Evolutionary conservation across 2,113 vertebrate genomes (phyloP).

Genomic region (Noturus placidus): DNA sequence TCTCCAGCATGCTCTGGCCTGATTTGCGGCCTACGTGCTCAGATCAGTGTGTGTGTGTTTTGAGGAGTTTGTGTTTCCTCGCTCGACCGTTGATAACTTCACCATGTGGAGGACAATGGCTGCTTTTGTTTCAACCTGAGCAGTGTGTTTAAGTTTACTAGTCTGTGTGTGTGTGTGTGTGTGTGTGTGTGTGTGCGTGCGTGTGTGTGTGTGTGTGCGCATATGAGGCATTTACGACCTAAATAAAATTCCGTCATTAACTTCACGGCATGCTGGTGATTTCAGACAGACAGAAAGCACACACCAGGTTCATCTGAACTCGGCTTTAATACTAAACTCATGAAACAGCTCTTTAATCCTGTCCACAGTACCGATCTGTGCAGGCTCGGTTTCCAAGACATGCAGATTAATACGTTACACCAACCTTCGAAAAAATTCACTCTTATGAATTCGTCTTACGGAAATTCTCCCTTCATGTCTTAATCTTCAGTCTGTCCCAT

Average conservation of each 20-base stretch:
- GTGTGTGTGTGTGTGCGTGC: constrained; percentile 26
- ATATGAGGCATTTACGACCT: constrained; percentile 36
- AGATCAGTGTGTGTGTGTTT: constrained; percentile 59
- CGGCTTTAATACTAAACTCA: constrained; percentile 1
- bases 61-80: constrained; percentile 44
- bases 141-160: constrained; percentile 54
- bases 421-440: not conserved
- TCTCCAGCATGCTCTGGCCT: constrained; percentile 61
- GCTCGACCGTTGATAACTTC: constrained; percentile 66
- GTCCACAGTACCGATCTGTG: not conserved
- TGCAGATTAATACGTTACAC: not conserved
- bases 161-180: constrained; percentile 25
- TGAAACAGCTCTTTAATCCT: constrained; percentile 4
- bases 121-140: constrained; percentile 65
- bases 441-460: not conserved
- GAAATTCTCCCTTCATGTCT: constrained; percentile 51
- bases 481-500: constrained; percentile 46
- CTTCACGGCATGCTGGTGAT: constrained; percentile 7
- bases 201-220: constrained; percentile 19
- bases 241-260: constrained; percentile 46
- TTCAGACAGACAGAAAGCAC: not conserved
- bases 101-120: constrained; percentile 67
- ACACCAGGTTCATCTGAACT: not conserved
- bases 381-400: constrained; percentile 6
- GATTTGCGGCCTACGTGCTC: constrained; percentile 63